Conservation (phyloP, 2,797 vertebrate genomes). For the Anguilla megastoma region DNA sequence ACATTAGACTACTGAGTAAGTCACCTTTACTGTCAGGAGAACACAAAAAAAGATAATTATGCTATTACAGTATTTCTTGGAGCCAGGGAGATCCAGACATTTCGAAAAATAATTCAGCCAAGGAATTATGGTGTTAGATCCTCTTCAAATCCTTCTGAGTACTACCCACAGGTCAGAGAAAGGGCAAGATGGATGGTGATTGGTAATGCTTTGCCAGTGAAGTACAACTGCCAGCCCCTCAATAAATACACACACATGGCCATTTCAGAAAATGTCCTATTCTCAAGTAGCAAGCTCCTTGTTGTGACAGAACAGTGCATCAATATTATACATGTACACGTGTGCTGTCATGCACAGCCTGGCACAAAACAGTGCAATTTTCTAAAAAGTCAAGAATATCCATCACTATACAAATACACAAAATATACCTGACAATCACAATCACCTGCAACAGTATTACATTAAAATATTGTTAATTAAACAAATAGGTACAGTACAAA, state of each 20-base stretch:
- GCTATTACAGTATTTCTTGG: neutral
- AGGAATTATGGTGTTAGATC: neutral
- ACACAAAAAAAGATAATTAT: neutral
- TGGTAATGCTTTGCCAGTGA: neutral
- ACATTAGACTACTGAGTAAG: neutral
- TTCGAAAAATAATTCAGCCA: neutral
- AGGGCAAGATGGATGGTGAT: neutral
- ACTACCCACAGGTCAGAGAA: neutral
- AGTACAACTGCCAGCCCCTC: neutral
- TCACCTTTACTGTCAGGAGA: neutral
- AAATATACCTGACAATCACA: conserved; percentile 1
- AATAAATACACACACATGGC: neutral
- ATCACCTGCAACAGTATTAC: neutral
- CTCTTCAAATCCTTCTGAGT: neutral
- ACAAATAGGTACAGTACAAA: conserved; percentile 4
- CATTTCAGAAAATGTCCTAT: neutral
- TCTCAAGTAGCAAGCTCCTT: neutral
- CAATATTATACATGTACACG: neutral
- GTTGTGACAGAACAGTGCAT: conserved; percentile 11
- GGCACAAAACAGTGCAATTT: conserved; percentile 19
- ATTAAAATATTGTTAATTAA: conserved; percentile 20
- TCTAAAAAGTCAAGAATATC: neutral
- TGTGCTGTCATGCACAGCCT: neutral
- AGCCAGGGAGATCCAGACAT: neutral
- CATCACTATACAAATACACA: neutral